Conservation (phyloP, 2,888 invertebrate genomes). For the Teleogryllus oceanicus region DNA sequence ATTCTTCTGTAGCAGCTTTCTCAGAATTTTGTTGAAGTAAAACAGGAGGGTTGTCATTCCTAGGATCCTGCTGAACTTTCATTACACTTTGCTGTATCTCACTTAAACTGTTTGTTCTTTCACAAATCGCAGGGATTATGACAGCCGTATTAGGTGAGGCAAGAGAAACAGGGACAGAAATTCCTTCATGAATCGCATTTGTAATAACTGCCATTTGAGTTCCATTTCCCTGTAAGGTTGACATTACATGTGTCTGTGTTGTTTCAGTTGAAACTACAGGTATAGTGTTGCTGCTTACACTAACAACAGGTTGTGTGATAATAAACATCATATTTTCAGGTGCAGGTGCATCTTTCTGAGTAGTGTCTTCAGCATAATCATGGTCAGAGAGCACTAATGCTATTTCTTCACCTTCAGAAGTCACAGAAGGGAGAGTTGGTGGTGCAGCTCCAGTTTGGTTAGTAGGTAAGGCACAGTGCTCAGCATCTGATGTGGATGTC, state of each 20-base stretch:
- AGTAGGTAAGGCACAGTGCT: constrained; percentile 26
- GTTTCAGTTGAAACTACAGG: constrained; percentile 23
- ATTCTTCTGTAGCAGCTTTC: background rate
- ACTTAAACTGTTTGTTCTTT: background rate
- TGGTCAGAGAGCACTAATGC: constrained; percentile 62
- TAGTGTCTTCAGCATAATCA: constrained; percentile 46
- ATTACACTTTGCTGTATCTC: background rate
- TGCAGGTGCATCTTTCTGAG: constrained; percentile 22
- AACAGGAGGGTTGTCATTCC: background rate
- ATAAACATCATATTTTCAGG: constrained; percentile 32
- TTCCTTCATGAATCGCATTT: background rate
- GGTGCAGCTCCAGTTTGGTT: constrained; percentile 30
- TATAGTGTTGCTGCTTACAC: background rate
- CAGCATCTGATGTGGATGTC: constrained; percentile 46
- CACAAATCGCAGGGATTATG: background rate
- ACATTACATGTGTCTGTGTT: background rate
- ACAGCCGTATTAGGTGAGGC: background rate
- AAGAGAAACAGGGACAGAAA: background rate
- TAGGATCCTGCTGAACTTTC: background rate
- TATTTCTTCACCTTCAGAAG: constrained; percentile 48
- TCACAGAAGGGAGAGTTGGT: constrained; percentile 29
- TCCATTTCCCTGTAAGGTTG: background rate
- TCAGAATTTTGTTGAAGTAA: background rate
- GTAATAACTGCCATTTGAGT: constrained; percentile 4
- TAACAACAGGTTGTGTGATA: constrained; percentile 29